These are phyloP conservation scores for Drosophila pseudotalamancana DNA, from an alignment of 2,888 invertebrate genomes.

Conservation along the genomic window DNA sequence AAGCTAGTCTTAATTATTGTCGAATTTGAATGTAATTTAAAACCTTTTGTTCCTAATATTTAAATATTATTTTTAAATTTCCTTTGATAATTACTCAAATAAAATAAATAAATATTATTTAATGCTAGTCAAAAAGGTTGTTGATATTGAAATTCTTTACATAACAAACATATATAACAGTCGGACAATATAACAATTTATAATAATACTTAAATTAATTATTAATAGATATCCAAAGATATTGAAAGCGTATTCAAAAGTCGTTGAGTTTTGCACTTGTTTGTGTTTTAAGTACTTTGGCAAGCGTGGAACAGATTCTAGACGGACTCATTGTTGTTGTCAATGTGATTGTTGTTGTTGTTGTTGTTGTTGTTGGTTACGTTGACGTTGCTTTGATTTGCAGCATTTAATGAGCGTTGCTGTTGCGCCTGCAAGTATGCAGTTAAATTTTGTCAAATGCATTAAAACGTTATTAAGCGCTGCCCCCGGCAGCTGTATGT, in stretches of 20 bases:
- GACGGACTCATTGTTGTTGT: conserved; percentile 17
- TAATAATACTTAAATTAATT: too few species aligned
- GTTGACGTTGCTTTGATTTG: conserved; percentile 54
- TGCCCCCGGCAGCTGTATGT: conserved; percentile 24
- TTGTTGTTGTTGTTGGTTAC: conserved; percentile 17
- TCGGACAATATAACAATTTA: too few species aligned
- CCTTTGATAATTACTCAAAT: too few species aligned
- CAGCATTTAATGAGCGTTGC: conserved; percentile 75
- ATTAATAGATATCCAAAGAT: too few species aligned
- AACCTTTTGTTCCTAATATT: too few species aligned
- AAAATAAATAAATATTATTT: too few species aligned
- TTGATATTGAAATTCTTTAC: too few species aligned
- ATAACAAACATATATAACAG: background rate
- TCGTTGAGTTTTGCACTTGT: background rate
- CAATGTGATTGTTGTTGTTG: conserved; percentile 32
- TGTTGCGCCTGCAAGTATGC: conserved; percentile 72
- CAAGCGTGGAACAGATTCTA: conserved; percentile 29
- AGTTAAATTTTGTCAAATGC: conserved; percentile 72
- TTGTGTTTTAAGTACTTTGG: conserved; percentile 9
- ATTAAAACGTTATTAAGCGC: conserved; percentile 73
- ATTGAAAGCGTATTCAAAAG: conserved; percentile 14
- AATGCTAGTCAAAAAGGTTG: too few species aligned
- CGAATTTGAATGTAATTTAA: too few species aligned
- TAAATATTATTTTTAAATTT: too few species aligned
- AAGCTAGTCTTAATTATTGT: too few species aligned